Conservation (phyloP, 2,113 vertebrate species). For the Galeopterus variegatus region DNA sequence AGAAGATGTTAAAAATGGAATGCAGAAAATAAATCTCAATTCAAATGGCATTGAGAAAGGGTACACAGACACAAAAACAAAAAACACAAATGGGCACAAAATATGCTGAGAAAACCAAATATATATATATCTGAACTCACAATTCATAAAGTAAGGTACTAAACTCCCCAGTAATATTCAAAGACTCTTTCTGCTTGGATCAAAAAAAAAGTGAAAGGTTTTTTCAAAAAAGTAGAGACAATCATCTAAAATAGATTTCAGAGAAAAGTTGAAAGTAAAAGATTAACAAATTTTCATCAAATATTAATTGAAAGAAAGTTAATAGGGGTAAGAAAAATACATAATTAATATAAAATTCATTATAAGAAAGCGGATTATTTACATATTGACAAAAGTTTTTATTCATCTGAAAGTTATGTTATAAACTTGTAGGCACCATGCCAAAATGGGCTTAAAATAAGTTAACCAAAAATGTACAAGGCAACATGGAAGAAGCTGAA, state of each 20-base stretch:
- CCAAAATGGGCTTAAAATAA: not conserved
- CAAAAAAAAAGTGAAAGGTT: not conserved
- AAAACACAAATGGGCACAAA: not conserved
- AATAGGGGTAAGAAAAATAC: not conserved
- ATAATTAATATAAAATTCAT: not conserved
- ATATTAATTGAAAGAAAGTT: slow-evolving; percentile 2
- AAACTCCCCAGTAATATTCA: not conserved
- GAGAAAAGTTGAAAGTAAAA: slow-evolving; percentile 24
- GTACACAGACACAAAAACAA: not conserved
- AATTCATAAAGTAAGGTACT: not conserved
- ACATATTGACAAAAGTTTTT: not conserved
- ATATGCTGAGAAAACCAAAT: not conserved
- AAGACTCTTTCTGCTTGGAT: not conserved
- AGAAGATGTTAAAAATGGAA: not conserved
- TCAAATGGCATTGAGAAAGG: not conserved
- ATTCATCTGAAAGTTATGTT: not conserved
- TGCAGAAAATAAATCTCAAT: not conserved
- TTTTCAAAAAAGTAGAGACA: not conserved
- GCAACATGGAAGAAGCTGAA: not conserved
- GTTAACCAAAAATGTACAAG: not conserved
- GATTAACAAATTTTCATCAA: not conserved
- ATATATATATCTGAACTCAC: not conserved
- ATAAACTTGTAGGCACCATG: not conserved
- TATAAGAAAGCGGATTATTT: not conserved
- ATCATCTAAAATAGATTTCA: not conserved